Evolutionary conservation across 30 jellyfish, hydroid and myxozoan genomes (phyloP), one percentile per base, ranked within the genome.

Genomic region (Hydractinia echinata): DNA sequence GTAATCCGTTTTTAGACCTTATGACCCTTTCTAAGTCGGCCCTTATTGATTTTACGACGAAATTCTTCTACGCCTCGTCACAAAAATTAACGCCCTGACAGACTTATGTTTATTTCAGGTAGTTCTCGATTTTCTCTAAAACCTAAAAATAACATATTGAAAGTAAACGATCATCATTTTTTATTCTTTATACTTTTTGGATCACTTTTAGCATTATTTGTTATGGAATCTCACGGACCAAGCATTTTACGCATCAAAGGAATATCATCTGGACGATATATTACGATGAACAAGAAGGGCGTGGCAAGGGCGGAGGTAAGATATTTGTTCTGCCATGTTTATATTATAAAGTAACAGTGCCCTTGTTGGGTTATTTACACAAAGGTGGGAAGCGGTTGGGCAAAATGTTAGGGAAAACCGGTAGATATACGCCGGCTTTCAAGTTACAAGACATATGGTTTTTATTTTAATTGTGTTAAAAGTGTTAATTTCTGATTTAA

Each of bases 181-280:
- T 7, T 64, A 64, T n/a, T 6, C 39, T 64, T 64, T 58, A 8
- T 71, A 6, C 5, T 7, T 71, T 7, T 71, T 67, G n/a, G 11
- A 19, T 8, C 44, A 53, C 15, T 44, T 69, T 58, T 55, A 91
- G 97, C 86, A 39, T 54, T 74, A 4, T 54, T 91, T 51, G 90
- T 80, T 83, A 60, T 91, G 14, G 96, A 85, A 67, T 91, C 97
- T 8, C 90, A 79, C 79, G 97, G 97, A 18, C 88, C 95, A 66
- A 91, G 96, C 53, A 62, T 91, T 5, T 83, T 91, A 20, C 93
- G 96, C 69, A 85, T 91, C 66, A 91, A 91, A 76, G 95, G 97
- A 21, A 55, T 86, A 11, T 60, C 62, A 16, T 54, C 97, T 14
- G 66, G 84, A 51, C 52, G 86, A 69, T 91, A 91, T 72, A 79